These are phyloP conservation scores for Globodera rostochiensis DNA, from an alignment of 1,140 invertebrate species.

Conservation along the genomic window DNA sequence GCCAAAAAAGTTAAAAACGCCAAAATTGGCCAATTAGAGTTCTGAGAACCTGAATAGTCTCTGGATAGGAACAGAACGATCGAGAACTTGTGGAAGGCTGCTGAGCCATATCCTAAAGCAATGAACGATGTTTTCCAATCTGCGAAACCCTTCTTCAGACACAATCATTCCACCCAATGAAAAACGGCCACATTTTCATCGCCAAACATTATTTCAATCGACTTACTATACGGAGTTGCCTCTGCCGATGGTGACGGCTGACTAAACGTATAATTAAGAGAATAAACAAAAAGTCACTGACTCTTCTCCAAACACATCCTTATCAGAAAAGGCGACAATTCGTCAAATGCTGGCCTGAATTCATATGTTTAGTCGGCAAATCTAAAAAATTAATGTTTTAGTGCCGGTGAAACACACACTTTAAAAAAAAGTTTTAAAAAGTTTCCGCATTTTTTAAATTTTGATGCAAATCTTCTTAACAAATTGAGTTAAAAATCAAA, in stretches of 20 bases:
- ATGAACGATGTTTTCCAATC: background rate
- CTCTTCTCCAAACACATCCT: too few relatives aligned
- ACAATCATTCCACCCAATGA: background rate
- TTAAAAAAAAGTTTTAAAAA: too few relatives aligned
- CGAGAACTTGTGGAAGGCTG: conserved; percentile 45
- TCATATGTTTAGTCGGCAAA: background rate
- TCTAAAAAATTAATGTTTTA: background rate
- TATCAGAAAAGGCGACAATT: background rate
- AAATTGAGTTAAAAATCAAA: too few relatives aligned
- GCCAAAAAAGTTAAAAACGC: too few relatives aligned
- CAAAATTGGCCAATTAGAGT: too few relatives aligned
- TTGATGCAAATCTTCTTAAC: too few relatives aligned
- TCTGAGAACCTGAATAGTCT: conserved; percentile 30
- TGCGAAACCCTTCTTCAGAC: background rate
- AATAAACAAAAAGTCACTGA: background rate
- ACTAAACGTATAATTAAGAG: conserved; percentile 5
- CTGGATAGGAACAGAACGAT: conserved; percentile 37
- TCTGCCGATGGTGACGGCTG: conserved; percentile 20
- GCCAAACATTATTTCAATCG: conserved; percentile 35
- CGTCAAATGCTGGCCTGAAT: background rate
- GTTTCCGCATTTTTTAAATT: too few relatives aligned
- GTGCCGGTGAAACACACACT: too few relatives aligned
- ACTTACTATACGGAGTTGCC: conserved; percentile 8
- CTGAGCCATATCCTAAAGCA: conserved; percentile 27
- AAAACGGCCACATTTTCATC: conserved; percentile 10